Base-by-base conservation (phyloP, 2,888 invertebrate species). In the Bellardia pandia region DNA sequence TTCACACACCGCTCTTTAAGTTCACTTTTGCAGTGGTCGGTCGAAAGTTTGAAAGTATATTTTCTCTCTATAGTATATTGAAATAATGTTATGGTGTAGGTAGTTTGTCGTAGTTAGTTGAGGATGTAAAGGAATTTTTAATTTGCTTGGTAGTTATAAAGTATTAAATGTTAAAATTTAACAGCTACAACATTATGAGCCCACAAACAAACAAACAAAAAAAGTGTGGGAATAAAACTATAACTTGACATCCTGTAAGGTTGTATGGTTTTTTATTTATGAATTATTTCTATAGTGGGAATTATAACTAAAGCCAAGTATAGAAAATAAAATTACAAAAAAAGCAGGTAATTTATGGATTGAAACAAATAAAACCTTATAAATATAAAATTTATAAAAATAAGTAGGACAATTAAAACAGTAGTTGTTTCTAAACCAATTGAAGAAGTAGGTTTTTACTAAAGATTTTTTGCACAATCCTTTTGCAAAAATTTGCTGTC, bases 51-150 rank as follows among this genome's bases (percentile, higher is more conserved):
- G 45, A 45, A 53, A 71, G 74, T 56, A 48, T 40, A 58, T 30
- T 58, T 8, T 30, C 37, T 37, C 6, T n/a, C n/a, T 69, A 6
- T 5, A 37, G 33, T 4, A 33, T 37, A 37, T 3, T 37, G 3
- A 37, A 37, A 37, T 37, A 37, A 4, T 62, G 42, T 37, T 56
- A 16, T 48, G 53, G 23, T 76, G 42, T 68, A 16, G 16, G 45
- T 60, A 42, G n/a, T 77, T 11, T 42, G 23, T 60, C 13, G 42
- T 51, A 13, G 64, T 51, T 51, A 56, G 51, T 71, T 9, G 64
- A 81, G 85, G 87, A 81, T 81, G 85, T 87, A 74, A 69, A 85
- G 87, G 87, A 81, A 87, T 87, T 87, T 85, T 74, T 77, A 77
- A 77, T 84, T 84, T 51, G n/a, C 37, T 66, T 48, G 51, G 72